A percentile compares a stretch with the other conserved stretches of the same genome.
phyloP scores from a whole-genome alignment of 2,888 invertebrate genomes.

The Drosophila lacicola region DNA sequence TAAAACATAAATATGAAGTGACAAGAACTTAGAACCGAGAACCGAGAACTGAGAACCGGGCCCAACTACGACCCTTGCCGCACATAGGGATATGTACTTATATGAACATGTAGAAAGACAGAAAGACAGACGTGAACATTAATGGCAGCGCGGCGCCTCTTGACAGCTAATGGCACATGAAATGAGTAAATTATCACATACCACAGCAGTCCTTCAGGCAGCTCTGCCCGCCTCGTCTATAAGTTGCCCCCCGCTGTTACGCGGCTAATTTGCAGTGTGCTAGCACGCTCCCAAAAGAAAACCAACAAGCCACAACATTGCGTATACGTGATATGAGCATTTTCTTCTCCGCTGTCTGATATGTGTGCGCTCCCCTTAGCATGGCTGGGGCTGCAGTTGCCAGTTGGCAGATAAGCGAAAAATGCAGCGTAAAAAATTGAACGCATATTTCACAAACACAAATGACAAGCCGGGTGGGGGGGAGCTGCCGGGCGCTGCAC shows the following conservation, averaged over 20 bases:
- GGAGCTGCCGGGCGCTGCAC: slow-evolving; percentile 20
- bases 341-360: slow-evolving; percentile 47
- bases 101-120: neutral
- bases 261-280: slow-evolving; percentile 73
- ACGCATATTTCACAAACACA: slow-evolving; percentile 78
- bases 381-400: slow-evolving; percentile 27
- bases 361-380: slow-evolving; percentile 16
- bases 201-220: slow-evolving; percentile 25
- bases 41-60: slow-evolving; percentile 2
- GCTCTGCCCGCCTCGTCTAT: neutral
- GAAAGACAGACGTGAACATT: slow-evolving; percentile 24
- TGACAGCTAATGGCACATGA: slow-evolving; percentile 79
- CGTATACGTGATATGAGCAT: slow-evolving; percentile 76
- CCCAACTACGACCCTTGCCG: slow-evolving; percentile 10
- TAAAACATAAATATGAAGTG: slow-evolving; percentile 67
- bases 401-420: slow-evolving; percentile 73
- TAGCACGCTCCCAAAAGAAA: slow-evolving; percentile 60
- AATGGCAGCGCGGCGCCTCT: slow-evolving; percentile 47
- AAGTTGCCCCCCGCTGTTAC: slow-evolving; percentile 7
- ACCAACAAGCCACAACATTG: slow-evolving; percentile 77
- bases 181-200: slow-evolving; percentile 79
- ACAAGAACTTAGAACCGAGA: slow-evolving; percentile 27
- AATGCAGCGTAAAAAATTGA: slow-evolving; percentile 79
- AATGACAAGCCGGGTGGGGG: slow-evolving; percentile 54
- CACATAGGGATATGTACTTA: slow-evolving; percentile 7